These are phyloP conservation scores for Calyptomena viridis DNA, from an alignment of 2,113 vertebrate species.

Conservation along the genomic window DNA sequence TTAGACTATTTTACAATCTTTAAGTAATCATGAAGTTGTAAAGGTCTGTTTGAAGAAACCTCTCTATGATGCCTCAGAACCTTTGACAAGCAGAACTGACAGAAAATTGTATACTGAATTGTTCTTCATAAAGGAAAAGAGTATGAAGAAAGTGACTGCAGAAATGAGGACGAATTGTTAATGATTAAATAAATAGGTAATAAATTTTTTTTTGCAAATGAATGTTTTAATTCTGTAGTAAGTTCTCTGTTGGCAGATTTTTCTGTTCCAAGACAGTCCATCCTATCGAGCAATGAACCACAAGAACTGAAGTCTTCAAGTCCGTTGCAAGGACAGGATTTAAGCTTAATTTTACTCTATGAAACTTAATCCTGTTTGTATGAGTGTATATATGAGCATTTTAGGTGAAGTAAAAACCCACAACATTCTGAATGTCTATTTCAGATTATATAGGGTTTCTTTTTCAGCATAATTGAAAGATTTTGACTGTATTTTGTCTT, in stretches of 20 bases:
- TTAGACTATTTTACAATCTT: not conserved
- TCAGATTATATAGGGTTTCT: not conserved
- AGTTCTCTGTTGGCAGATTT: not conserved
- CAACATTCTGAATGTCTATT: not conserved
- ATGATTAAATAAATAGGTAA: not conserved
- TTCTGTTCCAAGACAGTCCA: not conserved
- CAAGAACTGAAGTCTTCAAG: not conserved
- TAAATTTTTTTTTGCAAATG: not conserved
- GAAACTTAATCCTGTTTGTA: not conserved
- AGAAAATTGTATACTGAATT: not conserved
- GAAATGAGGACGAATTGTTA: not conserved
- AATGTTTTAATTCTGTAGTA: not conserved
- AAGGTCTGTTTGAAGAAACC: slow-evolving; percentile 1
- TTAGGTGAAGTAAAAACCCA: not conserved
- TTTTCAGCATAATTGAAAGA: not conserved
- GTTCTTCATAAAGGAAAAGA: not conserved
- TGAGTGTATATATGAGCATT: not conserved
- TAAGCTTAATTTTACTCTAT: not conserved
- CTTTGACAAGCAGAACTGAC: slow-evolving; percentile 2
- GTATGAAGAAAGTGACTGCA: not conserved
- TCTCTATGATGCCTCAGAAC: not conserved
- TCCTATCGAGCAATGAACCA: not conserved
- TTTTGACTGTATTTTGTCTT: not conserved
- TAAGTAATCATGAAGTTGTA: not conserved
- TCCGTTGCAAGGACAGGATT: not conserved